Evolutionary conservation across 2,888 invertebrate genomes (phyloP).

Genomic region (Lochmaea crataegi): DNA sequence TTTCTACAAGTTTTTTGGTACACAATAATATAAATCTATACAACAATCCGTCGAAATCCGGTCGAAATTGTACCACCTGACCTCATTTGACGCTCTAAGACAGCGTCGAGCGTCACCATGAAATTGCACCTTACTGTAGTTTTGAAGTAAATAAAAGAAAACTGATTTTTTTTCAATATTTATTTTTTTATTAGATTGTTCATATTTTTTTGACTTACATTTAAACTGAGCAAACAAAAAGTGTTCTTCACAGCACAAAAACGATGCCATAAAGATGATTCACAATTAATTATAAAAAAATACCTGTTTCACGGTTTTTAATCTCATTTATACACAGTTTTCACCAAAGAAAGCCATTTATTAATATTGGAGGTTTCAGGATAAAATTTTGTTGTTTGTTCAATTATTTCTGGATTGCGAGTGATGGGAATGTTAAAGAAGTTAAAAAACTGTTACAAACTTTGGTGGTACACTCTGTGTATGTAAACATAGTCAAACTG

Average conservation of each 20-base stretch:
- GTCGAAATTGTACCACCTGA: too few relatives aligned
- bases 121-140: too few relatives aligned
- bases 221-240: constrained; percentile 39
- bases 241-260: constrained; percentile 29
- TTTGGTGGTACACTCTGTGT: constrained; percentile 12
- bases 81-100: too few relatives aligned
- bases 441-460: constrained; percentile 2
- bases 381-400: neutral
- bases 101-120: too few relatives aligned
- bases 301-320: constrained; percentile 12
- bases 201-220: constrained; percentile 29
- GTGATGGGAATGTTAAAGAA: neutral
- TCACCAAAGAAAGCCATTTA: neutral
- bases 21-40: too few relatives aligned
- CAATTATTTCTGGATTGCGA: neutral
- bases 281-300: constrained; percentile 3
- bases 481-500: constrained; percentile 18
- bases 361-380: neutral
- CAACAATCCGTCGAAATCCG: too few relatives aligned
- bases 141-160: constrained; percentile 5
- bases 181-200: constrained; percentile 33
- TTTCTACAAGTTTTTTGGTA: too few relatives aligned
- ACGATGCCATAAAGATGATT: constrained; percentile 29
- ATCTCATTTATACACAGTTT: constrained; percentile 12
- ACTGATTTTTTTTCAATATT: constrained; percentile 14